phyloP scores from a whole-genome alignment of 1,140 invertebrate species.

The Oryctes rhinoceros region DNA sequence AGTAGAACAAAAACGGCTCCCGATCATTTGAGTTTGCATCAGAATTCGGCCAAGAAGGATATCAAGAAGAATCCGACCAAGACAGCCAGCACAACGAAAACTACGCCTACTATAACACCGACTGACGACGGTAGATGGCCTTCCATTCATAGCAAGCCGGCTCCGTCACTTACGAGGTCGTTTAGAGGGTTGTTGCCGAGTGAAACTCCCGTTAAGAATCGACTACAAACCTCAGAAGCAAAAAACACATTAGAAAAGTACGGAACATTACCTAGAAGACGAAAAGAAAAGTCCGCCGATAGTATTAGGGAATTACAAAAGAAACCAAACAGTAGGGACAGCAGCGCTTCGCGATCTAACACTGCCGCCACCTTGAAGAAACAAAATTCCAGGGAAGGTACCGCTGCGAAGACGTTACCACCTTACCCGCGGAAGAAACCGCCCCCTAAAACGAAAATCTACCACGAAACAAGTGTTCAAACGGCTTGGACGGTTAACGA shows the following conservation, averaged over 20 bases:
- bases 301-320: conserved; percentile 57
- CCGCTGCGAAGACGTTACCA: conserved; percentile 63
- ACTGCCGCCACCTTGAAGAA: conserved; percentile 56
- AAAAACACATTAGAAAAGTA: conserved; percentile 71
- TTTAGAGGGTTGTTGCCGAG: conserved; percentile 48
- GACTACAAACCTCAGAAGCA: conserved; percentile 59
- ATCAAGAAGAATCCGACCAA: conserved; percentile 47
- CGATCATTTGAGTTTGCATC: conserved; percentile 57
- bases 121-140: conserved; percentile 77
- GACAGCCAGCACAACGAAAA: conserved; percentile 46
- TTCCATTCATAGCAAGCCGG: conserved; percentile 58
- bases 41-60: conserved; percentile 49
- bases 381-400: conserved; percentile 59
- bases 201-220: conserved; percentile 46
- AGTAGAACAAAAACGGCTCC: conserved; percentile 57
- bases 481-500: conserved; percentile 76
- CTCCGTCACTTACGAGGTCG: conserved; percentile 56
- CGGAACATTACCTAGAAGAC: conserved; percentile 78
- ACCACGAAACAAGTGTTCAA: conserved; percentile 78
- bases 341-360: conserved; percentile 52
- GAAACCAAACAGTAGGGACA: conserved; percentile 61
- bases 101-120: conserved; percentile 64
- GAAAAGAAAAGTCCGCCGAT: conserved; percentile 65
- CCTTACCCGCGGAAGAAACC: conserved; percentile 65
- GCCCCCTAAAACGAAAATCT: conserved; percentile 72